Conservation (phyloP, 2,888 invertebrate genomes). For the Caenorhabditis afra region DNA sequence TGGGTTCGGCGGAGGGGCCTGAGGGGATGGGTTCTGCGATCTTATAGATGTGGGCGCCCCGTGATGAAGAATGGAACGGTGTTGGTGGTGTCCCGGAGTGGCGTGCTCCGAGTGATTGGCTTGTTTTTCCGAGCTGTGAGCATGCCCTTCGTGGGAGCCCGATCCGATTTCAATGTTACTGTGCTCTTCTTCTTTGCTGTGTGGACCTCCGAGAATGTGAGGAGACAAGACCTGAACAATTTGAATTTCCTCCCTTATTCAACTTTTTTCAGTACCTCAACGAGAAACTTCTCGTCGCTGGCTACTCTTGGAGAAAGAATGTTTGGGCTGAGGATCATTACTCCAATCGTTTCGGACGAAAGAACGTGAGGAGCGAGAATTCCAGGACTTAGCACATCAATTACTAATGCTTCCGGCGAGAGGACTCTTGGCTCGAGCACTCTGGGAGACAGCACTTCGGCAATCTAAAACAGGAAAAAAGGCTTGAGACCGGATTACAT, state of each 20-base stretch:
- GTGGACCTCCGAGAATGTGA: constrained; percentile 72
- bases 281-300: constrained; percentile 70
- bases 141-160: constrained; percentile 44
- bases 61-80: constrained; percentile 45
- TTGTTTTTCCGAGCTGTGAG: not conserved
- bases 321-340: constrained; percentile 74
- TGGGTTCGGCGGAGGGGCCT: constrained; percentile 22
- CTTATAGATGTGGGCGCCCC: constrained; percentile 34
- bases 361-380: constrained; percentile 70
- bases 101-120: not conserved
- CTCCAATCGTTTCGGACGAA: constrained; percentile 71
- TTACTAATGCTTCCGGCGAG: constrained; percentile 75
- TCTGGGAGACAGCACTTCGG: constrained; percentile 71
- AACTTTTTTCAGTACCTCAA: too few species aligned
- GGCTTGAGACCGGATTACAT: not conserved
- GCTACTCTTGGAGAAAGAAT: constrained; percentile 74
- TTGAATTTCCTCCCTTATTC: not conserved
- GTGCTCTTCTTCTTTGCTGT: constrained; percentile 71
- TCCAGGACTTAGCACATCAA: constrained; percentile 75
- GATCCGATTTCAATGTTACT: constrained; percentile 65
- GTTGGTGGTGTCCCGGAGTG: constrained; percentile 7
- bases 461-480: constrained; percentile 37
- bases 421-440: constrained; percentile 73
- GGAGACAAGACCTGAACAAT: constrained; percentile 68
- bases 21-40: constrained; percentile 11